phyloP scores from a whole-genome alignment of 2,797 vertebrate genomes.

The Diglossa cyanea region DNA sequence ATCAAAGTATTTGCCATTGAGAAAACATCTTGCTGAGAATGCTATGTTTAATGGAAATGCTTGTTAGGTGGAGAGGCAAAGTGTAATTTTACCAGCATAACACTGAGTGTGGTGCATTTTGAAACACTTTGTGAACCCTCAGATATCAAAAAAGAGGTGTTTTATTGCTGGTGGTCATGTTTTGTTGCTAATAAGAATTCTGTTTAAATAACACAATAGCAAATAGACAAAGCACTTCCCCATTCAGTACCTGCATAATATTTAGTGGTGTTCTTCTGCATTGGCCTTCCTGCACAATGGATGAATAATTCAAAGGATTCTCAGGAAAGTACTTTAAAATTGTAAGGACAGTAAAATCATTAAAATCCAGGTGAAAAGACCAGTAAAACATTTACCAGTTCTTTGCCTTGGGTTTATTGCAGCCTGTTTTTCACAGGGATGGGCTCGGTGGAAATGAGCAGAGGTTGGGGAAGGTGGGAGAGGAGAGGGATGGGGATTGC shows the following conservation, averaged over 20 bases:
- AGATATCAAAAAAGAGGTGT: neutral
- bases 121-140: neutral
- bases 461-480: neutral
- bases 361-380: neutral
- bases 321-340: neutral
- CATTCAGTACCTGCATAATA: neutral
- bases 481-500: neutral
- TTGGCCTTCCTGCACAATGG: neutral
- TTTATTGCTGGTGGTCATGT: neutral
- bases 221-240: neutral
- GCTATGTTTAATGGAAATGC: conserved; percentile 17
- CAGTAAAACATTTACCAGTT: neutral
- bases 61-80: conserved; percentile 8
- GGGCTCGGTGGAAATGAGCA: fast-evolving
- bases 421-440: neutral
- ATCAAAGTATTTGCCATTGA: conserved; percentile 26
- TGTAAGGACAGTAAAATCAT: neutral
- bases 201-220: neutral
- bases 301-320: conserved; percentile 13
- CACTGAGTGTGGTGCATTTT: neutral
- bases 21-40: conserved; percentile 18
- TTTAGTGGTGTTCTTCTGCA: neutral
- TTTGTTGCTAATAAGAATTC: neutral
- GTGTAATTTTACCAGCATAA: conserved; percentile 1
- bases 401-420: neutral